phyloP scores from a whole-genome alignment of 2,888 invertebrate genomes.

The Xylota sylvarum region DNA sequence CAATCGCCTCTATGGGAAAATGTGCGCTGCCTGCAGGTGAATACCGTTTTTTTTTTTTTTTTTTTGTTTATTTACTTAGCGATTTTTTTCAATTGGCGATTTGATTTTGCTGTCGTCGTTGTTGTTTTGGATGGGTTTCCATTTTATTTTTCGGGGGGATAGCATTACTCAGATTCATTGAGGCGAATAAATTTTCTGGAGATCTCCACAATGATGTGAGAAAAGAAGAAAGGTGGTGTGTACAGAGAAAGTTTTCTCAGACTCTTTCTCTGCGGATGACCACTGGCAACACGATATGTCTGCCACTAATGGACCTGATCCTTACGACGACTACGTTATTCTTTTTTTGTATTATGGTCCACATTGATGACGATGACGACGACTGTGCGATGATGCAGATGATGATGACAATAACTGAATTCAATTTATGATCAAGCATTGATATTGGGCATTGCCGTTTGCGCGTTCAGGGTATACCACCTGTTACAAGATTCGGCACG shows the following conservation, averaged over 20 bases:
- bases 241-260: constrained; percentile 64
- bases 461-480: constrained; percentile 37
- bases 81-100: constrained; percentile 38
- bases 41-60: constrained; percentile 28
- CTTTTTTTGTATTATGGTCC: constrained; percentile 24
- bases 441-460: constrained; percentile 31
- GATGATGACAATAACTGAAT: constrained; percentile 67
- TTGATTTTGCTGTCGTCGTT: constrained; percentile 36
- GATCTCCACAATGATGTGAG: constrained; percentile 31
- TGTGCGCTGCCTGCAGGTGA: constrained; percentile 61
- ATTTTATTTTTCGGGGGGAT: constrained; percentile 17
- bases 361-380: constrained; percentile 33
- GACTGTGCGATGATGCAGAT: constrained; percentile 31
- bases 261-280: constrained; percentile 45
- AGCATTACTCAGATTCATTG: constrained; percentile 37
- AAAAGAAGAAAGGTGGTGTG: constrained; percentile 56
- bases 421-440: constrained; percentile 63
- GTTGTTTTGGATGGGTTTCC: constrained; percentile 21
- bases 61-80: constrained; percentile 34
- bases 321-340: constrained; percentile 32
- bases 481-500: constrained; percentile 69
- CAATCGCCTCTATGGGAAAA: constrained; percentile 65
- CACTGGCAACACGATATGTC: constrained; percentile 50
- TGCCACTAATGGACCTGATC: constrained; percentile 52
- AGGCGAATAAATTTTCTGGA: constrained; percentile 44